Evolutionary conservation across 2,113 vertebrate species (phyloP), one percentile per base, ranked within the genome.

Genomic region (Gulo gulo): DNA sequence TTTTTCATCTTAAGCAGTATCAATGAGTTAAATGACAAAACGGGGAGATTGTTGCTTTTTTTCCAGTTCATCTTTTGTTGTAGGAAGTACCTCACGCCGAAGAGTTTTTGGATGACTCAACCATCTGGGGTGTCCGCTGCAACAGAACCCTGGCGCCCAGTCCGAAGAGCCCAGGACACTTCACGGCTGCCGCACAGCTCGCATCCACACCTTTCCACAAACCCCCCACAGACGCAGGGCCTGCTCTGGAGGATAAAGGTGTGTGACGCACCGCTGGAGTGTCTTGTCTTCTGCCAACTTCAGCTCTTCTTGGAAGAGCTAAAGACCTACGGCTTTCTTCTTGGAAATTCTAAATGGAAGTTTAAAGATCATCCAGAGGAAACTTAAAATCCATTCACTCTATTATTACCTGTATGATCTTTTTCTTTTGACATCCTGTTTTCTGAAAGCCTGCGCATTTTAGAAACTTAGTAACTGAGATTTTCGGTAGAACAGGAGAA

Each of bases 181-280:
- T 99, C 31, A 98, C 99, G 29, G 96, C 98, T 91, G 97, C 99
- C 36, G 99, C 99, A 36, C 99, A 97, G 80, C 98, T 99, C 0
- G 99, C 99, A 5, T 99, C 99, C 79, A 99, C 99, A 0, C 99
- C 99, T 0, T 99, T 99, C 86, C 98, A 98, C 3, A 97, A 97
- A 88, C 98, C 98, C 45, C 96, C 97, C 0, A 85, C 73, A 0
- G 97, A 92, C 63, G 21, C 79, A 0, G 84, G 59, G 26, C 97
- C 88, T n/a, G 76, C 89, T 16, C 96, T 97, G 84, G 96, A 98
- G 52, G 97, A 98, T 45, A 99, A 98, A 99, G 99, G 99, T 99
- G 97, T 45, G 14, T 63, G 31, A 61, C 63, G 6, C 1, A 7
- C 57, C 20, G 2, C 80, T 52, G 42, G 7, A 67, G 5, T 36